Conservation (phyloP, 2,113 vertebrate species). For the Oreotragus oreotragus region DNA sequence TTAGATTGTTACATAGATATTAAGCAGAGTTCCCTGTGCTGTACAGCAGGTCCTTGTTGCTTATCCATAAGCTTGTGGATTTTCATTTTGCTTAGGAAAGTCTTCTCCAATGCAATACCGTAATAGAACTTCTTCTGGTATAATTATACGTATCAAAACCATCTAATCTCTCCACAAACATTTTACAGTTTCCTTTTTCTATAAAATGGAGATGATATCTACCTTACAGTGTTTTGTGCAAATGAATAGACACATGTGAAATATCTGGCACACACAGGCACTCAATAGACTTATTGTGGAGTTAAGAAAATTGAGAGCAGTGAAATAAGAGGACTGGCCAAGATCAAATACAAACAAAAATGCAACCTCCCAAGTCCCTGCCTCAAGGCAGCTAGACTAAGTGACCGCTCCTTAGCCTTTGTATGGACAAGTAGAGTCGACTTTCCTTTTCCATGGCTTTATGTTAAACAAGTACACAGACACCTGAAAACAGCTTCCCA, state of each 20-base stretch:
- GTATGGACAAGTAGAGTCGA: not conserved
- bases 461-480: not conserved
- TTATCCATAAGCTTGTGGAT: not conserved
- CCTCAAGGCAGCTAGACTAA: not conserved
- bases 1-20: not conserved
- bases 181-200: not conserved
- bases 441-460: not conserved
- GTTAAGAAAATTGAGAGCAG: not conserved
- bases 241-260: not conserved
- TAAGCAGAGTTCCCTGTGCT: not conserved
- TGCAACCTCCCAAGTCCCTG: not conserved
- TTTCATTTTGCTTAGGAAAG: not conserved
- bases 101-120: not conserved
- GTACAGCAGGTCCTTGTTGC: not conserved
- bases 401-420: not conserved
- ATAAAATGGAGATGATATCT: not conserved
- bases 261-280: not conserved
- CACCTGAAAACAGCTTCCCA: not conserved
- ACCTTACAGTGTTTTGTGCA: not conserved
- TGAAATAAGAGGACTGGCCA: not conserved
- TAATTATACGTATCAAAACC: not conserved
- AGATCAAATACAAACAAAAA: not conserved
- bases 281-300: not conserved
- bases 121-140: not conserved
- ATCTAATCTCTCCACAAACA: not conserved